Conservation (phyloP, 2,113 vertebrate genomes). For the Machaerirhynchus nigripectus region DNA sequence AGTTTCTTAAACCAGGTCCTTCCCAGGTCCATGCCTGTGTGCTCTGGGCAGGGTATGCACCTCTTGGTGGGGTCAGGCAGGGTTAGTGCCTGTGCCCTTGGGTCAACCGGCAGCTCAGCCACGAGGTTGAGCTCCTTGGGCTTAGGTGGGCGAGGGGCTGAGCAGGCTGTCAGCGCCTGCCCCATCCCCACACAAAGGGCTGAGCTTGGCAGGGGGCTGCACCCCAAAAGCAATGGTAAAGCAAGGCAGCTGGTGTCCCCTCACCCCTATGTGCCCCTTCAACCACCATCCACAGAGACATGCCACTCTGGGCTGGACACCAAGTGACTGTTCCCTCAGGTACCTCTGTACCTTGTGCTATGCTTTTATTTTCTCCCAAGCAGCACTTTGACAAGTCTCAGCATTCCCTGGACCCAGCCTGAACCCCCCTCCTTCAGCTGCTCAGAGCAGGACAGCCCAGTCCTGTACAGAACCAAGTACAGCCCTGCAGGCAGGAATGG, state of each 20-base stretch:
- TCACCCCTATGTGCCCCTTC: background rate
- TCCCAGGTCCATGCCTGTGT: background rate
- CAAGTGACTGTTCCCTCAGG: background rate
- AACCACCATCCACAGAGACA: background rate
- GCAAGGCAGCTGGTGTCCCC: background rate
- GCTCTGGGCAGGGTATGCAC: background rate
- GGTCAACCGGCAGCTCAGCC: slow-evolving; percentile 63
- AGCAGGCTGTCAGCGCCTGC: background rate
- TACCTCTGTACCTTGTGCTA: background rate
- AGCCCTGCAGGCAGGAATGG: background rate
- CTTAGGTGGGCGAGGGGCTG: slow-evolving; percentile 21
- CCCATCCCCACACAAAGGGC: background rate
- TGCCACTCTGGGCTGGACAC: background rate
- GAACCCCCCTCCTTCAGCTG: background rate
- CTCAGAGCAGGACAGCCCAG: background rate
- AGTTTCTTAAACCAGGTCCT: slow-evolving; percentile 53
- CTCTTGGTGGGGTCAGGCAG: background rate
- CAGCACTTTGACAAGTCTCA: background rate
- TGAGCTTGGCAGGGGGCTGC: background rate
- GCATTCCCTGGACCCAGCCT: background rate
- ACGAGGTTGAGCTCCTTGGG: slow-evolving; percentile 61
- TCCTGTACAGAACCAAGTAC: background rate
- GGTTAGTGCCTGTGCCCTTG: background rate
- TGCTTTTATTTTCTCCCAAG: slow-evolving; percentile 35
- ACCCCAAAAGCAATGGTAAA: background rate